Evolutionary conservation across 2,113 vertebrate genomes (phyloP).

Genomic region (Triplophysa rosa): DNA sequence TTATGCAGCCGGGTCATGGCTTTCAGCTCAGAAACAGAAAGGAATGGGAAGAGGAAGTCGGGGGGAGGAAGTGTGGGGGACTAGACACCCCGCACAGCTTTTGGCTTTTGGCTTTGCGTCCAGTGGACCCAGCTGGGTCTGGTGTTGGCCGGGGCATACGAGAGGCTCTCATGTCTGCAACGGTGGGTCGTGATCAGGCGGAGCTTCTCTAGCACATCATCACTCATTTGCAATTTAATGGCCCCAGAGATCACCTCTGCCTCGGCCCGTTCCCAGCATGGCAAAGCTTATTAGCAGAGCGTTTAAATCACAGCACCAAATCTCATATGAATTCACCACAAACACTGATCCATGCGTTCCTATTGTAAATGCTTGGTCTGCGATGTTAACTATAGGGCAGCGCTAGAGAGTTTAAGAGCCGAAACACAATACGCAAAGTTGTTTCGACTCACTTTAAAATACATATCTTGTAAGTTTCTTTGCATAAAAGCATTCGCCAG

Average conservation of each 20-base stretch:
- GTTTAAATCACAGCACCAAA: constrained; percentile 70
- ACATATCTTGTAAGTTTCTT: too few species aligned
- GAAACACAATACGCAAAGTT: too few species aligned
- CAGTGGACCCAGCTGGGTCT: constrained; percentile 65
- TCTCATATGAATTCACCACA: constrained; percentile 37
- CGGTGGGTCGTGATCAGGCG: constrained; percentile 67
- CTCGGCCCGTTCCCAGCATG: constrained; percentile 67
- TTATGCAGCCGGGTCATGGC: not conserved
- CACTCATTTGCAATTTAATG: constrained; percentile 80
- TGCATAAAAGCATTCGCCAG: too few species aligned
- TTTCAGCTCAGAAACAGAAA: not conserved
- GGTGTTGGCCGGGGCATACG: constrained; percentile 55
- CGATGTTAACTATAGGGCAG: constrained; percentile 41
- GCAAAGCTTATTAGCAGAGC: constrained; percentile 74
- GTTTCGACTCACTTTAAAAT: too few species aligned
- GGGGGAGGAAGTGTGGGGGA: not conserved
- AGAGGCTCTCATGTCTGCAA: constrained; percentile 54
- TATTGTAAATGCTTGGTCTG: constrained; percentile 29
- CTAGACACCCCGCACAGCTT: constrained; percentile 37
- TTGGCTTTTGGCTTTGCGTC: constrained; percentile 56
- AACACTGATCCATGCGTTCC: constrained; percentile 9
- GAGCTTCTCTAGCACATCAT: constrained; percentile 74
- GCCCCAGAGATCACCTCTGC: constrained; percentile 70
- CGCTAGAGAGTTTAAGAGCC: constrained; percentile 31
- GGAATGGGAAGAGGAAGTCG: not conserved